Evolutionary conservation across 2,113 vertebrate genomes (phyloP).

Genomic region (Platichthys flesus): DNA sequence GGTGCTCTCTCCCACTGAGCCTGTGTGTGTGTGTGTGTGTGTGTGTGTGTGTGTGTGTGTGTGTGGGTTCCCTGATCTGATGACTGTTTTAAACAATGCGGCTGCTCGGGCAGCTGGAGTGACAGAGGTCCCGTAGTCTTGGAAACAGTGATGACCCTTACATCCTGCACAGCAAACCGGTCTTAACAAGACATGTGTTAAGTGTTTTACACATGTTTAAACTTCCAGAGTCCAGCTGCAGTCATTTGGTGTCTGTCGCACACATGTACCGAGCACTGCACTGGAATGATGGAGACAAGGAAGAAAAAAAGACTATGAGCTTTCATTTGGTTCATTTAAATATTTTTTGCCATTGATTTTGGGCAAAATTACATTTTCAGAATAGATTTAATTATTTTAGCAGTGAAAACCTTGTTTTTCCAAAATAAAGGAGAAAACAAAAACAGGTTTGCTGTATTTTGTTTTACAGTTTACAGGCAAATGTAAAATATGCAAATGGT

Average conservation of each 20-base stretch:
- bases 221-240: conserved; percentile 55
- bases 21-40: conserved; percentile 9
- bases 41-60: too few relatives aligned
- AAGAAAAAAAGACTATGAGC: background rate
- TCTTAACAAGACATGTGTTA: conserved; percentile 69
- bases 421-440: background rate
- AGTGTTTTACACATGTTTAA: conserved; percentile 73
- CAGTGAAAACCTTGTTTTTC: background rate
- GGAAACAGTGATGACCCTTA: conserved; percentile 68
- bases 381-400: too few relatives aligned
- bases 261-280: conserved; percentile 19
- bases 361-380: background rate
- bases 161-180: conserved; percentile 69
- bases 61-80: conserved; percentile 25
- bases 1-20: conserved; percentile 6
- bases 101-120: background rate
- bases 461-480: background rate
- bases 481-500: too few relatives aligned
- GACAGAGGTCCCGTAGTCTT: conserved; percentile 55
- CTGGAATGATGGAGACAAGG: background rate
- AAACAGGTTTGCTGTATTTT: background rate
- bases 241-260: conserved; percentile 5
- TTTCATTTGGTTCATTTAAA: background rate
- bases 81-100: conserved; percentile 26
- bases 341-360: too few relatives aligned